Evolutionary conservation across 92 coral and sea anemone genomes (phyloP).

Genomic region (Porites divaricata): DNA sequence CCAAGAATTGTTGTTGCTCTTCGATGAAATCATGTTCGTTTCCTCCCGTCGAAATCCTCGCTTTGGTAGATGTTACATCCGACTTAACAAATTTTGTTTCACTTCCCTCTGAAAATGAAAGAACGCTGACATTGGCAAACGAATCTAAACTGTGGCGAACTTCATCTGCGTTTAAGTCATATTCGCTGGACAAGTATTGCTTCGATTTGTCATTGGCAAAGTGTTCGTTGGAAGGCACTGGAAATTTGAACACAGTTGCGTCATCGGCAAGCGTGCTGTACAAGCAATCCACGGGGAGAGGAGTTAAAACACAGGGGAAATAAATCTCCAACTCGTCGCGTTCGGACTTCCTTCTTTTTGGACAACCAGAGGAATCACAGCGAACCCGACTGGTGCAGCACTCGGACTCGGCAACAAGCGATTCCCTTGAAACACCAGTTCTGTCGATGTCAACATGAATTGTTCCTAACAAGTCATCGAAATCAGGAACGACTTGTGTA

Average conservation of each 20-base stretch:
- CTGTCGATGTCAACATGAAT: constrained; percentile 16
- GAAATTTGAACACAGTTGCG: constrained; percentile 66
- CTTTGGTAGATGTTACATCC: not conserved
- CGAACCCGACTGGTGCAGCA: not conserved
- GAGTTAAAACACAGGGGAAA: constrained; percentile 80
- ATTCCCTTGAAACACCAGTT: not conserved
- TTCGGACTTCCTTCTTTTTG: constrained; percentile 51
- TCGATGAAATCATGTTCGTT: not conserved
- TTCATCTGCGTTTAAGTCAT: not conserved
- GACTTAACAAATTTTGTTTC: not conserved
- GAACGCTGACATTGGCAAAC: constrained; percentile 25
- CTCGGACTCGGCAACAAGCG: constrained; percentile 22
- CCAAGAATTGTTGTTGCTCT: not conserved
- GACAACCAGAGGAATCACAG: not conserved
- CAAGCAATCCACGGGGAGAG: constrained; percentile 76
- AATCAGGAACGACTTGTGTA: constrained; percentile 65
- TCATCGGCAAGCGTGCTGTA: constrained; percentile 76
- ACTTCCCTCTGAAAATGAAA: constrained; percentile 21
- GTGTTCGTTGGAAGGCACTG: constrained; percentile 25
- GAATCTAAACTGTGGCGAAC: constrained; percentile 26
- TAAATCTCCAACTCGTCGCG: constrained; percentile 66
- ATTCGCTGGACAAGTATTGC: not conserved
- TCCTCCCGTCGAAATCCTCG: not conserved
- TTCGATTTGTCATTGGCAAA: constrained; percentile 12
- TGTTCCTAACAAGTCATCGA: constrained; percentile 49